Percentiles rank a stretch among this genome's conserved stretches.
Conservation (phyloP, 2,113 vertebrate genomes). For the Tragelaphus buxtoni region DNA sequence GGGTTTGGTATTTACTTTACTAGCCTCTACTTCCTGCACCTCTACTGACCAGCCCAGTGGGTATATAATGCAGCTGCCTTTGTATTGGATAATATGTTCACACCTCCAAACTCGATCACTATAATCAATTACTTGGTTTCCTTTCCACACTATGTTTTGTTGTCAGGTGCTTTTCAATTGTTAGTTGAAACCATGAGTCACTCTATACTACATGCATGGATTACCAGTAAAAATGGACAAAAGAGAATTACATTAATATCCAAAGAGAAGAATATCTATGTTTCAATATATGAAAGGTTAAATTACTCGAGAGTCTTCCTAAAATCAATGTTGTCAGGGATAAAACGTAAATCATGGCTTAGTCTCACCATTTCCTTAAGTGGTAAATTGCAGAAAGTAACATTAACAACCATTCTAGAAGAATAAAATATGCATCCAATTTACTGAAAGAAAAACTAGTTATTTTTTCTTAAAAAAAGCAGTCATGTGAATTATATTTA, state of each 20-base stretch:
- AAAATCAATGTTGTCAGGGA: not conserved
- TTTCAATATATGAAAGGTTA: not conserved
- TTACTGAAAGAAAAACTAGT: not conserved
- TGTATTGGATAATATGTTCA: not conserved
- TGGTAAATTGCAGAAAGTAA: not conserved
- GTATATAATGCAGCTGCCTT: fast-evolving
- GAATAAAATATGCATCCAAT: not conserved
- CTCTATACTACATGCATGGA: no score
- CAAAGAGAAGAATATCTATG: not conserved
- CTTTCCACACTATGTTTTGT: not conserved
- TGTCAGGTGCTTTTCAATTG: not conserved
- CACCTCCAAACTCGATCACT: not conserved
- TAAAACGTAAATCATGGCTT: not conserved
- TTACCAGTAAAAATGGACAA: not conserved
- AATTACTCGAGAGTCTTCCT: not conserved
- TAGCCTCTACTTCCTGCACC: not conserved
- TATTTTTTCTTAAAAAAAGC: not conserved
- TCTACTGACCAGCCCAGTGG: not conserved
- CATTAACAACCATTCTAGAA: not conserved
- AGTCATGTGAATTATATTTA: not conserved
- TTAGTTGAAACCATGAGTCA: not conserved
- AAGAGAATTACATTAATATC: not conserved
- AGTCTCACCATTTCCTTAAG: not conserved
- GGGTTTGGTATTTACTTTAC: not conserved
- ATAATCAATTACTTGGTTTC: no score